Percentiles rank a stretch among this genome's conserved stretches.
These are phyloP conservation scores for Spicauda simplicius DNA, from an alignment of 2,888 invertebrate species.

Conservation along the genomic window DNA sequence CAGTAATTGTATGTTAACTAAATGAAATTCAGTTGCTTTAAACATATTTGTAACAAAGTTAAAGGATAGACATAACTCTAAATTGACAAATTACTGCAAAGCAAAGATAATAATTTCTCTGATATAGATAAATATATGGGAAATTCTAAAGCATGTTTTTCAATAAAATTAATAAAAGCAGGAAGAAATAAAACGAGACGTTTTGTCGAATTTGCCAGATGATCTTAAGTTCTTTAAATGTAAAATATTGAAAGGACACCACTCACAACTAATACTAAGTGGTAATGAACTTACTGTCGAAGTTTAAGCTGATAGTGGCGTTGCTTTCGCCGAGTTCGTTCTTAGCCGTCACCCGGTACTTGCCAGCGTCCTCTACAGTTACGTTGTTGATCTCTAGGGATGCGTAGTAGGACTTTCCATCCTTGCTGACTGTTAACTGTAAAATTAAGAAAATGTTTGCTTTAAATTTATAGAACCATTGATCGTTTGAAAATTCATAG, in stretches of 20 bases:
- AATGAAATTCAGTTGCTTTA: too few relatives aligned
- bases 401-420: conserved; percentile 97
- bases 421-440: conserved; percentile 94
- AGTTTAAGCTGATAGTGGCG: conserved; percentile 98
- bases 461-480: neutral
- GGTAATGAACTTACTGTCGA: conserved; percentile 95
- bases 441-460: conserved; percentile 8
- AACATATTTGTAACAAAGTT: too few relatives aligned
- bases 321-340: conserved; percentile 99
- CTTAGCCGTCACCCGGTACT: conserved; percentile 98
- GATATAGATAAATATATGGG: too few relatives aligned
- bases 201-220: conserved; percentile 7
- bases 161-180: neutral
- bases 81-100: too few relatives aligned
- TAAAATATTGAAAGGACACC: conserved; percentile 4
- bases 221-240: conserved; percentile 2
- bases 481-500: too few relatives aligned
- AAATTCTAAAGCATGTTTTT: neutral
- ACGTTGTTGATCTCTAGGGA: conserved; percentile 97
- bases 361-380: conserved; percentile 98
- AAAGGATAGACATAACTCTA: too few relatives aligned
- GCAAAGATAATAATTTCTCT: too few relatives aligned
- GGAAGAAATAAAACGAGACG: neutral
- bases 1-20: too few relatives aligned
- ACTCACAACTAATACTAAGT: conserved; percentile 13